phyloP scores from a whole-genome alignment of 2,797 vertebrate species.

The Tadarida brasiliensis region DNA sequence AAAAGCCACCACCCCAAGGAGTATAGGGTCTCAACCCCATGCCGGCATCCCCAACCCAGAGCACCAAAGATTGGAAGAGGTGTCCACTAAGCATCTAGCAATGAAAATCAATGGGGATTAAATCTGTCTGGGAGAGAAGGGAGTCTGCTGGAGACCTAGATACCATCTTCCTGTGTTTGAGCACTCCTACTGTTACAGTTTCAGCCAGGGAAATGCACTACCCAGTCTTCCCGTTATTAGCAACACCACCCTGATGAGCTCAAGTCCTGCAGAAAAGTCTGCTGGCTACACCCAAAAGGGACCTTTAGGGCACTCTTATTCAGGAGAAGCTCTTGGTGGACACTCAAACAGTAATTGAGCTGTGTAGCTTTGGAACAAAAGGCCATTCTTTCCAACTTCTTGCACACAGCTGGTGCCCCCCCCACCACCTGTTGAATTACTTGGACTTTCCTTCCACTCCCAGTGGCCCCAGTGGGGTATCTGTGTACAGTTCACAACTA shows the following conservation, averaged over 20 bases:
- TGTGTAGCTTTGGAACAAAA: background rate
- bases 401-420: background rate
- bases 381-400: background rate
- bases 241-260: background rate
- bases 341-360: background rate
- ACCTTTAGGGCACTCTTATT: background rate
- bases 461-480: background rate
- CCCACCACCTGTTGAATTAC: background rate
- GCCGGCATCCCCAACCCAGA: background rate
- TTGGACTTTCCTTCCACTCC: background rate
- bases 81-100: background rate
- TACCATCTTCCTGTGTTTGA: background rate
- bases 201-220: background rate
- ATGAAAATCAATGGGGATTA: background rate
- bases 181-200: background rate
- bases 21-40: background rate
- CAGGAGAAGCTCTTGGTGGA: background rate
- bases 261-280: background rate
- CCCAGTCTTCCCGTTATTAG: background rate
- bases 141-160: background rate
- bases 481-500: background rate
- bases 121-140: background rate
- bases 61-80: background rate
- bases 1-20: background rate
- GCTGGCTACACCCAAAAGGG: background rate